Conservation (phyloP, 2,113 vertebrate species). For the Chaetodon auriga region DNA sequence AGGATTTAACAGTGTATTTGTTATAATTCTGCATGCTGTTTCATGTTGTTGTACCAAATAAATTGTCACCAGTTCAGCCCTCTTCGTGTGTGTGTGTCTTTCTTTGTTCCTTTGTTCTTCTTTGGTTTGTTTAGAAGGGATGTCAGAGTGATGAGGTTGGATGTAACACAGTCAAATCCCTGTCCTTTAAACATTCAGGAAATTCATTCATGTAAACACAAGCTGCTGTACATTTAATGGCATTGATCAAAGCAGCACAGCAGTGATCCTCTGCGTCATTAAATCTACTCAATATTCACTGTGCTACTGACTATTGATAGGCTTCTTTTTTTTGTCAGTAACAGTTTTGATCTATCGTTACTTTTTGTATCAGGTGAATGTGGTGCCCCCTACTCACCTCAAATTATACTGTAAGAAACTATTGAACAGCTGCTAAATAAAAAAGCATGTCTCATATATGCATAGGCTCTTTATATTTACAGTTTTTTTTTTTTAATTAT, state of each 20-base stretch:
- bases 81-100: conserved; percentile 8
- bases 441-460: neutral
- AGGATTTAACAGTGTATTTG: neutral
- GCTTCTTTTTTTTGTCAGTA: neutral
- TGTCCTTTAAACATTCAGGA: neutral
- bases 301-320: neutral
- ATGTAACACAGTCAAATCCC: neutral
- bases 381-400: too few species aligned
- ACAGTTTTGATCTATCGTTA: neutral
- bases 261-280: neutral
- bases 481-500: neutral
- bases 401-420: neutral
- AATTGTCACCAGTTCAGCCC: neutral
- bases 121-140: neutral
- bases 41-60: conserved; percentile 39
- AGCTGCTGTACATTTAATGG: conserved; percentile 1
- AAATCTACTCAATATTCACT: neutral
- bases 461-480: neutral
- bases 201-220: neutral
- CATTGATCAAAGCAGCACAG: neutral
- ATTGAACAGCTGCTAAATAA: neutral
- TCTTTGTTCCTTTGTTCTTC: neutral
- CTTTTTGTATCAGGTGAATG: neutral
- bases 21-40: neutral
- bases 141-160: neutral